Evolutionary conservation across 2,797 vertebrate species (phyloP), one percentile per base, ranked within the genome.

Genomic region (Eremophila alpestris): DNA sequence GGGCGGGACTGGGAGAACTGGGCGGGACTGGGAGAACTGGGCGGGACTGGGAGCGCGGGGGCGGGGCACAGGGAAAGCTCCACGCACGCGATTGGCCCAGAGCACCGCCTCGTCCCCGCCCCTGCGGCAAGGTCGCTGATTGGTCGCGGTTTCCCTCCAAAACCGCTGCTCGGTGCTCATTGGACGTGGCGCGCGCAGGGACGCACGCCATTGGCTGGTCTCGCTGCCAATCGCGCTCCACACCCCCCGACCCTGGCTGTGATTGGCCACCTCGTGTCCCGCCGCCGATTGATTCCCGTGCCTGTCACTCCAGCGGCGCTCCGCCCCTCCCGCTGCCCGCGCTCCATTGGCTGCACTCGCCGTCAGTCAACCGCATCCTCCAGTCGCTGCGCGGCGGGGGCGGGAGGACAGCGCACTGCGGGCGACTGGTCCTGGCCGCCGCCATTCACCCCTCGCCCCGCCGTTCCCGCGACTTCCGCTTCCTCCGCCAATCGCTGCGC

Each of bases 141-240:
- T 59, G 30, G 26, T 8, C 38, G 4, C 2, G 1, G 13, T 60
- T 69, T 81, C 65, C 65, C 55, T 16, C 78, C 65, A 20, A 43
- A 81, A 36, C 2, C 7, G 16, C 4, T 0, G 5, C 13, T 16
- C 7, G 7, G 0, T 5, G 11, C 5, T 69, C 5, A 69, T 30
- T 51, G 32, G 36, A 0, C 7, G 7, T 0, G 2, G 16, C 2
- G 13, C 9, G 8, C 3, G 2, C 9, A 7, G 36, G 36, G 23
- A 3, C 5, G 38, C 7, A 2, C 0, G 5, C 30, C 21, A 34
- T 69, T 69, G 21, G 55, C 10, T 21, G 16, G 4, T 4, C 2
- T 3, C 9, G 0, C 16, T 60, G 78, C 17, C 13, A 36, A 21
- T 16, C 38, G 16, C 8, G 3, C 8, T 2, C 38, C 36, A 27